A percentile compares a stretch with the other conserved stretches of the same genome.
These are phyloP conservation scores for Anguilla marmorata DNA, from an alignment of 2,797 vertebrate genomes.

Conservation along the genomic window DNA sequence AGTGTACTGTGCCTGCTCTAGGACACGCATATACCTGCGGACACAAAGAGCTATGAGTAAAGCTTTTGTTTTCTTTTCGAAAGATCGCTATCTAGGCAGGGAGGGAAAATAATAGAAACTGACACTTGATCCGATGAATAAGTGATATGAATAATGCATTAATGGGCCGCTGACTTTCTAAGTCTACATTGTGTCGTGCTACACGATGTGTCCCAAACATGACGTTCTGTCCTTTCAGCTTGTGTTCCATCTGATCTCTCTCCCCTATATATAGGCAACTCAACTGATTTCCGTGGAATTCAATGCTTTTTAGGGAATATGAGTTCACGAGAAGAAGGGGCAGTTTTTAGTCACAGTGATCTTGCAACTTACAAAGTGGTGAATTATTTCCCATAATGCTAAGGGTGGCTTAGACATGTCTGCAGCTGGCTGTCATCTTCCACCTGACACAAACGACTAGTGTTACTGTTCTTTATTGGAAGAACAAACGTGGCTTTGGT, in stretches of 20 bases:
- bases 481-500: neutral
- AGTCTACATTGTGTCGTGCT: conserved; percentile 11
- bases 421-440: neutral
- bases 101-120: conserved; percentile 52
- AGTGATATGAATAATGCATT: conserved; percentile 57
- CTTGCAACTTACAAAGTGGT: neutral
- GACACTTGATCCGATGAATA: conserved; percentile 47
- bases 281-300: neutral
- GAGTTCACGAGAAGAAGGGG: neutral
- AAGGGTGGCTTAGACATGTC: neutral
- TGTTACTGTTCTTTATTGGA: neutral
- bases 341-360: neutral
- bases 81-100: conserved; percentile 54
- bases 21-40: conserved; percentile 44
- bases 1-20: conserved; percentile 31
- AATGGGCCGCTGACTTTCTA: conserved; percentile 15
- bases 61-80: conserved; percentile 45
- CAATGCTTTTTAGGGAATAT: neutral
- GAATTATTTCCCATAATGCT: neutral
- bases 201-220: neutral
- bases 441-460: neutral
- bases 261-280: neutral
- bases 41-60: conserved; percentile 28
- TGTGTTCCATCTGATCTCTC: neutral
- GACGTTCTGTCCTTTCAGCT: neutral